Base-by-base conservation (phyloP, 2,888 invertebrate species). In the Resseliella maxima region DNA sequence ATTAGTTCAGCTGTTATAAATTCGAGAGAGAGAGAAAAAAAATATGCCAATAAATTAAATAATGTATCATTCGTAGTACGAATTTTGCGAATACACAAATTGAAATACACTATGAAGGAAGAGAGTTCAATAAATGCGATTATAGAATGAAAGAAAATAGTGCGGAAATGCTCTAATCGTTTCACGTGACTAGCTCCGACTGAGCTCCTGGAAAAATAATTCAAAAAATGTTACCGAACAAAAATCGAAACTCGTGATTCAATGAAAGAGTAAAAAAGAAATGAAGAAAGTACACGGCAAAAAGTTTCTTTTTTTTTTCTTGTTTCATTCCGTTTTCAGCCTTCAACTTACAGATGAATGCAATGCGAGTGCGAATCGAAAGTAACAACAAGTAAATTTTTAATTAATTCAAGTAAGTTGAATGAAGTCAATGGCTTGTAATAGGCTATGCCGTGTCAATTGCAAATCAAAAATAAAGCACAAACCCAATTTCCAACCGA, bases 151-250 rank as follows among this genome's bases (percentile, higher is more conserved):
- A 50, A 50, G 18, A 18, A 50, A 72, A 72, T 18, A 10, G 15
- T 35, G n/a, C 72, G 72, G 72, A 72, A 72, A 72, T 72, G 72
- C 72, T 72, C 72, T 72, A 72, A 72, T 72, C 72, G 72, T 72
- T 72, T 72, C 8, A 72, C 72, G 72, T 72, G 72, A 72, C 72
- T 72, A 15, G 31, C 72, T 72, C 31, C 72, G 72, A 72, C 72
- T 72, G 72, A 72, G 15, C 72, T 72, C 72, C 72, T 27, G 72
- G 72, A n/a, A 31, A 72, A 72, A 72, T 31, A 72, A 72, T 72
- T 72, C 72, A 12, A 72, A 72, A 72, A 31, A 72, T 72, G 72
- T 31, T 72, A 72, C 72, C 72, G 72, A 31, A 72, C 72, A 72
- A 72, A 72, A 31, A 72, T 2, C 12, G 31, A 72, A 72, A 72